Evolutionary conservation across 1,140 invertebrate genomes (phyloP), one percentile per base, ranked within the genome.

Genomic region (Halictus rubicundus): DNA sequence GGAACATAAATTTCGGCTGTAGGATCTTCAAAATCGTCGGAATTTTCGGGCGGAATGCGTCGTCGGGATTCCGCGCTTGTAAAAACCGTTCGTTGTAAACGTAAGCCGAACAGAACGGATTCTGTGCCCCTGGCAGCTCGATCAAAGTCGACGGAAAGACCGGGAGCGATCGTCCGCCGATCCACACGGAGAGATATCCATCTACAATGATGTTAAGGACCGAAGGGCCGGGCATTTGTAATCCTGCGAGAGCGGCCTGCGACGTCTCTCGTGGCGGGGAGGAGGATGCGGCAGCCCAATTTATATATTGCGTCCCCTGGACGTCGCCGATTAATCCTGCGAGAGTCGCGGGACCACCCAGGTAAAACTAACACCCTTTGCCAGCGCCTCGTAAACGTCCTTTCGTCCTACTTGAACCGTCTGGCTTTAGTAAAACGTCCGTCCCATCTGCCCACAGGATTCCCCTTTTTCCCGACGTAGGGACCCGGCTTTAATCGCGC

Each of bases 291-390:
- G 61, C 84, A 76, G 87, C 85, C 91, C 90, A 92, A 92, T 93
- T 93, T 92, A 92, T 92, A 93, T 90, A 93, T 91, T 87, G 86
- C 90, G 89, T 90, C 88, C 81, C 81, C 79, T 84, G 82, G 88
- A 89, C 88, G 86, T 87, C 80, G 75, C 81, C 91, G 91, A 93
- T 93, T 93, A 93, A 93, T 93, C 91, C 91, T 91, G 74, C 60
- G 77, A 88, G 89, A 89, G 82, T 88, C 89, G 87, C 86, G 82
- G 59, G 92, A 93, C 92, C 92, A 93, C 92, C 92, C 92, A 93
- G 80, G 89, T 89, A 88, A 90, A 88, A 84, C 91, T 90, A 90
- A 92, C 91, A 91, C 90, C 91, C 89, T 89, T 83, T 61, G 86
- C 83, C 88, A 88, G 86, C 87, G 88, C 84, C 83, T 89, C 86